Evolutionary conservation across 2,113 vertebrate genomes (phyloP).

Genomic region (Alligator mississippiensis): DNA sequence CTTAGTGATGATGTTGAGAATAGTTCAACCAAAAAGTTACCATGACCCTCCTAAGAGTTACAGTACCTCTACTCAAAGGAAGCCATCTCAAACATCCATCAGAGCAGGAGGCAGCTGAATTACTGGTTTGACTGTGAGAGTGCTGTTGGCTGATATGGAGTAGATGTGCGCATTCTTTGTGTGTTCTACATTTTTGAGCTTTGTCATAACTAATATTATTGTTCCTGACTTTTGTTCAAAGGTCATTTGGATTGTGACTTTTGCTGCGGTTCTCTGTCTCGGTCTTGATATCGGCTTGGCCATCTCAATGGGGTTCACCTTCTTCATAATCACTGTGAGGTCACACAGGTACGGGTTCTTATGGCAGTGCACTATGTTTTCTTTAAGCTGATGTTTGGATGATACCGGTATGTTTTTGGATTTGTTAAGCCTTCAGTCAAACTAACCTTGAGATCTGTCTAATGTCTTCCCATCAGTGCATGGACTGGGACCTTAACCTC

Average conservation of each 20-base stretch:
- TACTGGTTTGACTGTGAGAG: not conserved
- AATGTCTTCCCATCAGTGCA: not conserved
- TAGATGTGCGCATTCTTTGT: not conserved
- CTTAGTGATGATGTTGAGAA: not conserved
- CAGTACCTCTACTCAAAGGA: not conserved
- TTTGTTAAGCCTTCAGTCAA: not conserved
- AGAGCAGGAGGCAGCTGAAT: not conserved
- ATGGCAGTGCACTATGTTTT: not conserved
- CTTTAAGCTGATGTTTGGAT: not conserved
- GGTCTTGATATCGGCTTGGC: slow-evolving; percentile 68
- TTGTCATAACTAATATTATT: not conserved
- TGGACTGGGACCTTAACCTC: not conserved
- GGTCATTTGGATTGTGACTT: slow-evolving; percentile 73
- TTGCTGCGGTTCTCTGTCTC: slow-evolving; percentile 55
- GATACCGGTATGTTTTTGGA: not conserved
- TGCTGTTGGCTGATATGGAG: not conserved
- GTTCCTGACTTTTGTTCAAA: slow-evolving; percentile 16
- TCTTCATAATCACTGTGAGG: slow-evolving; percentile 65
- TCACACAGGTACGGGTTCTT: slow-evolving; percentile 72
- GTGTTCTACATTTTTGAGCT: not conserved
- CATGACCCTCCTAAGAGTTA: not conserved
- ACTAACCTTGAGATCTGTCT: not conserved
- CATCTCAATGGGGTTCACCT: slow-evolving; percentile 37
- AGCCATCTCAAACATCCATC: not conserved
- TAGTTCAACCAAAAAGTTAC: not conserved